Conservation (phyloP, 2,797 vertebrate genomes). For the Clarias fuscus region DNA sequence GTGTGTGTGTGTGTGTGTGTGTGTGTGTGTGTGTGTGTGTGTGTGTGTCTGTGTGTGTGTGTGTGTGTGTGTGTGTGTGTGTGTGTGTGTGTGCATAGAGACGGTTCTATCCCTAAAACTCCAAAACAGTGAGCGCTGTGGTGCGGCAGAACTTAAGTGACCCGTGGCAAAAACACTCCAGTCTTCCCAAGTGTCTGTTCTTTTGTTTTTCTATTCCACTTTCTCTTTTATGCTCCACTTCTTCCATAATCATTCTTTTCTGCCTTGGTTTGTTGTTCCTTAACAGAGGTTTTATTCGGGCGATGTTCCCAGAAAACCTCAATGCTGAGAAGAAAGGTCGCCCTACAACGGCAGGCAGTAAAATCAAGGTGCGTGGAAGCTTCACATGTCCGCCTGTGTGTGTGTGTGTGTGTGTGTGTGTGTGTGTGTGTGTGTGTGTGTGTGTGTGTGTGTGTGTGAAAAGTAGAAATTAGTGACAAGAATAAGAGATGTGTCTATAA, state of each 20-base stretch:
- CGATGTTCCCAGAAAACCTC: conserved; percentile 91
- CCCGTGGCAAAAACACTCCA: conserved; percentile 29
- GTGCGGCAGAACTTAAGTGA: conserved; percentile 31
- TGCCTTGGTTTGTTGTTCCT: conserved; percentile 33
- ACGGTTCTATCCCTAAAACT: conserved; percentile 1
- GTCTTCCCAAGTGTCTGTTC: conserved; percentile 8
- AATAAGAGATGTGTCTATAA: not conserved
- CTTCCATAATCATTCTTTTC: conserved; percentile 33
- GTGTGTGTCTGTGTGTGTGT: too few relatives aligned
- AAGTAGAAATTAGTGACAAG: not conserved
- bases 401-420: too few relatives aligned
- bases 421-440: conserved; percentile 5
- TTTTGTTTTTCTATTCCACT: not conserved
- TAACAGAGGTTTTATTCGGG: conserved; percentile 91
- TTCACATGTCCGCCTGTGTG: conserved; percentile 7
- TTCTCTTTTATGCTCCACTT: conserved; percentile 31
- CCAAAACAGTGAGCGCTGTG: conserved; percentile 36
- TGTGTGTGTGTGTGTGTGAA: not conserved
- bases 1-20: not conserved
- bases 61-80: too few relatives aligned
- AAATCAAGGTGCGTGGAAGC: conserved; percentile 88
- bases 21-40: too few relatives aligned
- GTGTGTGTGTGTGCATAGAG: not conserved
- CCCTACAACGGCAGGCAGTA: conserved; percentile 94
- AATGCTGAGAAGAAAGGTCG: conserved; percentile 97